Conservation (phyloP, 2,113 vertebrate genomes). For the Alaudala cheleensis region DNA sequence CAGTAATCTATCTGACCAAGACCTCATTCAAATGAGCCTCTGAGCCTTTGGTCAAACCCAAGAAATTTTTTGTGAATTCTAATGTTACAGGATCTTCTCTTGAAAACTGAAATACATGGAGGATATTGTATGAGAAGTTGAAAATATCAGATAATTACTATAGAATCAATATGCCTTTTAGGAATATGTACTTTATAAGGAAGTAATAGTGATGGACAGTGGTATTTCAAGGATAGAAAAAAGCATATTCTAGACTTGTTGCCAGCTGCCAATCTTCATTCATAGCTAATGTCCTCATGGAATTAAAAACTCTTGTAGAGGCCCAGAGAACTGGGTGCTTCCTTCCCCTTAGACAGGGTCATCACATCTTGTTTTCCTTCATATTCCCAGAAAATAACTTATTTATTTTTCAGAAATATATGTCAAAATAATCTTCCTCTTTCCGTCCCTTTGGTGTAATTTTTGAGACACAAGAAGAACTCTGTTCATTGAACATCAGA, state of each 20-base stretch:
- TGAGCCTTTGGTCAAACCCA: not conserved
- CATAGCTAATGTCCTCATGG: not conserved
- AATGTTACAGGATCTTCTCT: not conserved
- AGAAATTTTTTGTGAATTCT: not conserved
- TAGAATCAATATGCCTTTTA: not conserved
- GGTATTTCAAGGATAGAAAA: not conserved
- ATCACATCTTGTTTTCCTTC: not conserved
- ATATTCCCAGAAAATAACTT: not conserved
- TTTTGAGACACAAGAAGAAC: not conserved
- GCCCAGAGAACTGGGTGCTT: not conserved
- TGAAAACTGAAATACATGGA: not conserved
- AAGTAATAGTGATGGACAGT: not conserved
- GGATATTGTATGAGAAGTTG: not conserved
- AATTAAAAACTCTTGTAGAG: not conserved
- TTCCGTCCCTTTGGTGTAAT: not conserved
- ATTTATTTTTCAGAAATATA: not conserved
- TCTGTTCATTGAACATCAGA: not conserved
- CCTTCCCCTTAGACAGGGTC: not conserved
- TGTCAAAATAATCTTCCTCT: not conserved
- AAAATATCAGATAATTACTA: not conserved
- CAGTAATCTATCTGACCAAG: not conserved
- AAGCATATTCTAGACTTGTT: not conserved
- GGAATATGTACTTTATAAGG: not conserved
- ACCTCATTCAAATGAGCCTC: fast-evolving
- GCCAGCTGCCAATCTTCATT: not conserved